These are phyloP conservation scores for Nannospalax galili DNA, from an alignment of 2,113 vertebrate species.

Conservation along the genomic window DNA sequence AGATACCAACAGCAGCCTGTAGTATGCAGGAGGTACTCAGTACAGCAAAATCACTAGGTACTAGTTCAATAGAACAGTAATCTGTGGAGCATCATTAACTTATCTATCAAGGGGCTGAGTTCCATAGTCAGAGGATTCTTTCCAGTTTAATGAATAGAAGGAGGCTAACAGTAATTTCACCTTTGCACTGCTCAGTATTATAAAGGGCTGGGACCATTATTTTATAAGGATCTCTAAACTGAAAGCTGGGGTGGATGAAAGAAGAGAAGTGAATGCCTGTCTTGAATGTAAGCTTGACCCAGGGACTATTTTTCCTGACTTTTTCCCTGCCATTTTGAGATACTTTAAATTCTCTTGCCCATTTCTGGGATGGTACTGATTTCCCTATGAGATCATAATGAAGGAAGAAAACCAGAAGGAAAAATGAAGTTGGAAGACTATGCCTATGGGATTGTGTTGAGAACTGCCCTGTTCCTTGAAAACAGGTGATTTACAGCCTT, in stretches of 20 bases:
- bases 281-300: neutral
- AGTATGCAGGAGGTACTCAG: neutral
- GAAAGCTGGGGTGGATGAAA: neutral
- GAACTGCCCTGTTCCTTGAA: neutral
- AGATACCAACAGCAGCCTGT: neutral
- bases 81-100: neutral
- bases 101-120: neutral
- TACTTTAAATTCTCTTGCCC: slow-evolving; percentile 16
- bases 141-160: neutral
- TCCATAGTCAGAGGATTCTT: neutral
- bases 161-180: neutral
- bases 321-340: neutral
- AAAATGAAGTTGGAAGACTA: neutral
- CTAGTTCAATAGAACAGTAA: slow-evolving; percentile 25
- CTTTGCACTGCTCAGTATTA: neutral
- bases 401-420: neutral
- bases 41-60: neutral
- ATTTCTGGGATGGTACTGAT: neutral
- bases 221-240: neutral
- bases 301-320: neutral
- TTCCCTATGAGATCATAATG: neutral
- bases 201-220: neutral
- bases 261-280: neutral
- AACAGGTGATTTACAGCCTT: neutral
- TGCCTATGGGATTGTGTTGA: neutral